A percentile compares a stretch with the other conserved stretches of the same genome.
Conservation (phyloP, 2,888 invertebrate genomes). For the Eupithecia insigniata region DNA sequence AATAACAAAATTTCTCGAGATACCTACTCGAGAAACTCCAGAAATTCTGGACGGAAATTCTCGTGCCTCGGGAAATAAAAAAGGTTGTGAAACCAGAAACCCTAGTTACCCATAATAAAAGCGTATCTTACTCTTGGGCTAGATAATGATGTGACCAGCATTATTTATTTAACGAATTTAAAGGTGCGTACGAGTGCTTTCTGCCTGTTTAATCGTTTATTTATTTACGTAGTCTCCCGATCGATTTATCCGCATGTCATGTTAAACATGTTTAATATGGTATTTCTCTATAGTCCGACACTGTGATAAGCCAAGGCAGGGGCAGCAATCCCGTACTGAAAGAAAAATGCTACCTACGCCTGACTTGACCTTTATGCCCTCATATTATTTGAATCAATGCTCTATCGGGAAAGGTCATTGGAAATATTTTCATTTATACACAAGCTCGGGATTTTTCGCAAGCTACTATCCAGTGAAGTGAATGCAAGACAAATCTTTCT, state of each 20-base stretch:
- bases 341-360: constrained; percentile 34
- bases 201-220: neutral
- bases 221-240: neutral
- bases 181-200: too few relatives aligned
- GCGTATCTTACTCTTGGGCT: too few relatives aligned
- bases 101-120: too few relatives aligned
- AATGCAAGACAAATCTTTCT: neutral
- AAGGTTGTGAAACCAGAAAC: too few relatives aligned
- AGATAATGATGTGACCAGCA: too few relatives aligned
- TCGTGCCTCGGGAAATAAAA: too few relatives aligned
- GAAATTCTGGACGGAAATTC: too few relatives aligned
- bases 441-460: neutral
- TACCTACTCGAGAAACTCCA: too few relatives aligned
- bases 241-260: neutral
- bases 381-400: constrained; percentile 35
- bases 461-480: too few relatives aligned
- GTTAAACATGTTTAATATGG: neutral
- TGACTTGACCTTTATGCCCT: constrained; percentile 40
- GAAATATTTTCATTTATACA: neutral
- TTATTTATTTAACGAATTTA: too few relatives aligned
- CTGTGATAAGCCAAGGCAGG: constrained; percentile 23
- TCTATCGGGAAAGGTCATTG: constrained; percentile 7
- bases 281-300: neutral
- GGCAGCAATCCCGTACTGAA: constrained; percentile 31
- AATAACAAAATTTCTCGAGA: too few relatives aligned